Conservation (phyloP, 1,140 invertebrate species). For the Tyrophagus putrescentiae region DNA sequence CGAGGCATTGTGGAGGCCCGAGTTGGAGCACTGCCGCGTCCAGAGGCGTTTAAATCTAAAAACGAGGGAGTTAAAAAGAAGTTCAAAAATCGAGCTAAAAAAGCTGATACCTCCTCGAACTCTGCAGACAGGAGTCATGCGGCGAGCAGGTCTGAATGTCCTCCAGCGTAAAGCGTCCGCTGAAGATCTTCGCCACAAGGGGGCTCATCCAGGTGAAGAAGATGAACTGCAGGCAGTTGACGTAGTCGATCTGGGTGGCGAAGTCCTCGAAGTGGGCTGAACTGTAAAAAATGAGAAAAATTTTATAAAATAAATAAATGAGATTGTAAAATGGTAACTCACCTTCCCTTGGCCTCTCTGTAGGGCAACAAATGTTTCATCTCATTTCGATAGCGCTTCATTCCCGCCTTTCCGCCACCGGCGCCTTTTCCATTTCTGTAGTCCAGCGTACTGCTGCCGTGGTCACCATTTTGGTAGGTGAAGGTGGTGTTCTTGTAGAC, state of each 20-base stretch:
- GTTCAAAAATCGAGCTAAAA: neutral
- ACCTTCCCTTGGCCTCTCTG: too few relatives aligned
- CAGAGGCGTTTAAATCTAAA: slow-evolving; percentile 29
- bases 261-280: too few relatives aligned
- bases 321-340: too few relatives aligned
- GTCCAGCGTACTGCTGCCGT: too few relatives aligned
- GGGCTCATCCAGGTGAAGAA: slow-evolving; percentile 44
- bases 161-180: slow-evolving; percentile 34
- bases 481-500: too few relatives aligned
- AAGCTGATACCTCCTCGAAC: slow-evolving; percentile 29
- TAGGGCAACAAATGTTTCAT: too few relatives aligned
- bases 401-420: too few relatives aligned
- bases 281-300: too few relatives aligned
- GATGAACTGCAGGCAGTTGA: slow-evolving; percentile 41
- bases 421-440: too few relatives aligned
- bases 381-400: too few relatives aligned
- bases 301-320: too few relatives aligned
- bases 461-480: too few relatives aligned
- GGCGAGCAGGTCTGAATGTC: slow-evolving; percentile 40
- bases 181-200: slow-evolving; percentile 42
- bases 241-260: slow-evolving; percentile 37
- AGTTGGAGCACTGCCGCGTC: slow-evolving; percentile 37
- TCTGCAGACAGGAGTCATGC: slow-evolving; percentile 38
- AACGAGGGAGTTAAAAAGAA: slow-evolving; percentile 28
- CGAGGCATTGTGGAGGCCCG: slow-evolving; percentile 35